These are phyloP conservation scores for Sardinella longiceps DNA, from an alignment of 2,797 vertebrate genomes.

Conservation along the genomic window DNA sequence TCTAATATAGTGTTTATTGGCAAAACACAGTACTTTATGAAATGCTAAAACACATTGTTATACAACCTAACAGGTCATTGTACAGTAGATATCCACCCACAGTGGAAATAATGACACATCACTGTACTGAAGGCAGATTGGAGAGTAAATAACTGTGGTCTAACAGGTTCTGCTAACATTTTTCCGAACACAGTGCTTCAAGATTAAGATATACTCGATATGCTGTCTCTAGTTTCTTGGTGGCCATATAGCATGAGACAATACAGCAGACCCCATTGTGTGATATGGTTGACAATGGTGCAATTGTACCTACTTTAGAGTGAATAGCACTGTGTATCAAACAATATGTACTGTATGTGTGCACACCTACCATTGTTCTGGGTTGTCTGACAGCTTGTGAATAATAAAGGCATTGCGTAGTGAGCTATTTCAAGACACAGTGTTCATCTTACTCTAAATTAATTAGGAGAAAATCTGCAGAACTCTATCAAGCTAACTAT, in stretches of 20 bases:
- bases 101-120: background rate
- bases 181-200: background rate
- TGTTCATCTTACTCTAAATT: background rate
- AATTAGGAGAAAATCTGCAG: conserved; percentile 3
- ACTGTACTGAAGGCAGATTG: background rate
- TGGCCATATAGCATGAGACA: background rate
- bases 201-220: background rate
- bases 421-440: background rate
- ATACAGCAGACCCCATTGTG: background rate
- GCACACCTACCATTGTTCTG: background rate
- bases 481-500: background rate
- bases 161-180: background rate
- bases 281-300: background rate
- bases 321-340: background rate
- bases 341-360: background rate
- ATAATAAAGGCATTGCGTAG: background rate
- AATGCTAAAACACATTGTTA: no score
- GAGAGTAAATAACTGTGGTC: background rate
- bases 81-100: background rate
- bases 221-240: background rate
- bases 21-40: background rate
- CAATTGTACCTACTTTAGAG: background rate
- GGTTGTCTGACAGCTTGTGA: background rate
- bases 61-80: no score
- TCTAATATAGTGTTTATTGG: no score